Base-by-base conservation (phyloP, 2,797 vertebrate genomes). In the Anguilla anguilla region DNA sequence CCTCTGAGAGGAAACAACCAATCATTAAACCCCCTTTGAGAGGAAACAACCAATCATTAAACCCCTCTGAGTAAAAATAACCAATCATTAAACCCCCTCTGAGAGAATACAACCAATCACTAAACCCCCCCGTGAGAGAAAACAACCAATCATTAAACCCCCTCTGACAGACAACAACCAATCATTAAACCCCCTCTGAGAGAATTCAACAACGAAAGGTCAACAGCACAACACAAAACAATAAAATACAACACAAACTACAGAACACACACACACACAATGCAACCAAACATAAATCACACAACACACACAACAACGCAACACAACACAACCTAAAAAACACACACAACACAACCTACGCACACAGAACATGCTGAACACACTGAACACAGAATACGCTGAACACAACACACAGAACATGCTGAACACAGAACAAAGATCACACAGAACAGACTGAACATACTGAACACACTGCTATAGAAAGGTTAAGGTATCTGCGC, bases 51-150 rank as follows among this genome's bases (percentile, higher is more conserved):
- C 35, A 35, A 35, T 35, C 35, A 35, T 35, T 35, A 35, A 22
- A 39, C 46, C 43, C 17, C 79, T 19, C 19, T 31, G 25, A 7
- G 25, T 10, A 9, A 11, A 17, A 7, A 10, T 10, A 57, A 57
- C 55, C 55, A 57, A 57, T 57, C 55, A 87, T 97, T 99, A 94
- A 98, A 99, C n/a, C 97, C 98, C 88, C 98, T 97, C 99, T 99
- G 95, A 43, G 90, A 93, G 13, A 1, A 43, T 17, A 19, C 35
- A 53, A 51, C 51, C 39, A 39, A 39, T 61, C 59, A 61, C 0
- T 61, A 25, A 64, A 64, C 15, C 17, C 59, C 17, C 22, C 25
- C 59, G n/a, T 64, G 59, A 64, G 59, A 64, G 22, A 64, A 25
- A 25, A 64, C 59, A 19, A 43, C 3, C 55, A 57, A 57, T 57